phyloP scores from a whole-genome alignment of 2,888 invertebrate genomes.

The Lochmaea capreae region DNA sequence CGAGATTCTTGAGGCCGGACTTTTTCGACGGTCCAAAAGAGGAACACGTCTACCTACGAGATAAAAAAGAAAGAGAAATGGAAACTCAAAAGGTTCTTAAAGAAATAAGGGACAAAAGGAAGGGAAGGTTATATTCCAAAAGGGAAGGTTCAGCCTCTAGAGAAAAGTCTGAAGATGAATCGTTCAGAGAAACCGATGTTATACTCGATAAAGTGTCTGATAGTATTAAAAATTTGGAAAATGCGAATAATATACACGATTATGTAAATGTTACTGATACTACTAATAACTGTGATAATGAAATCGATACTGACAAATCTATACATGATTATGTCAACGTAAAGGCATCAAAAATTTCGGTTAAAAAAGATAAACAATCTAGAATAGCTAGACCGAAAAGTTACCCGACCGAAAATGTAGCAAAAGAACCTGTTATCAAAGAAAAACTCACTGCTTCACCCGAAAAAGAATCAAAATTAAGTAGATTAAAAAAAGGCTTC shows the following conservation, averaged over 20 bases:
- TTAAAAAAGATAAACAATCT: slow-evolving; percentile 63
- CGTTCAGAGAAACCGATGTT: slow-evolving; percentile 53
- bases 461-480: slow-evolving; percentile 72
- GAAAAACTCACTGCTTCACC: slow-evolving; percentile 54
- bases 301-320: slow-evolving; percentile 31
- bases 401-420: slow-evolving; percentile 67
- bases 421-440: slow-evolving; percentile 42
- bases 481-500: slow-evolving; percentile 56
- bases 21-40: slow-evolving; percentile 76
- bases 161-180: slow-evolving; percentile 38
- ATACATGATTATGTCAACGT: slow-evolving; percentile 58
- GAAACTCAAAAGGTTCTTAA: slow-evolving; percentile 76
- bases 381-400: slow-evolving; percentile 70
- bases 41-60: slow-evolving; percentile 74
- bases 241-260: slow-evolving; percentile 55
- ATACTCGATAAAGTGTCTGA: slow-evolving; percentile 57
- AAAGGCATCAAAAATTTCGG: slow-evolving; percentile 47
- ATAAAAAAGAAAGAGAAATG: slow-evolving; percentile 74
- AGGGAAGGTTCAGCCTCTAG: slow-evolving; percentile 57
- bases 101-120: slow-evolving; percentile 75
- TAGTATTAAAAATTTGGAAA: slow-evolving; percentile 60
- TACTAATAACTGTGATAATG: slow-evolving; percentile 23
- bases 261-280: slow-evolving; percentile 55
- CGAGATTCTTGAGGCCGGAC: slow-evolving; percentile 82
- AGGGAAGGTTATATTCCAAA: slow-evolving; percentile 56